Percentiles rank a stretch among this genome's conserved stretches.
Conservation (phyloP, 2,797 vertebrate species). For the Chaunax sp. region DNA sequence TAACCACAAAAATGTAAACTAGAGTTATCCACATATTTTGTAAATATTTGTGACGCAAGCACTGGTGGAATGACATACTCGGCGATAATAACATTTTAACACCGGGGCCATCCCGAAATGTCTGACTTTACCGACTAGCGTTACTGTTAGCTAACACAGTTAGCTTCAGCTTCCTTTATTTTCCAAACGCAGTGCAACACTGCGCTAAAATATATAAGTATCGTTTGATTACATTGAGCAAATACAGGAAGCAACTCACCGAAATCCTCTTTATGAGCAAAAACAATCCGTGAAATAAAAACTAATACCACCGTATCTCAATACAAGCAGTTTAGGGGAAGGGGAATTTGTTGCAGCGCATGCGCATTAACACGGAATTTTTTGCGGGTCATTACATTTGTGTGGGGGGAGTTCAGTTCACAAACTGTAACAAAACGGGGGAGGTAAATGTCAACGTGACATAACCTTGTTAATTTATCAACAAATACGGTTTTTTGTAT, state of each 20-base stretch:
- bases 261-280: conserved; percentile 69
- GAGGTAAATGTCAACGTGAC: rapidly evolving
- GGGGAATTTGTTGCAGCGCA: conserved; percentile 43
- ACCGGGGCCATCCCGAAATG: background rate
- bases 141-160: conserved; percentile 2
- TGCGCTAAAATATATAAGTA: background rate
- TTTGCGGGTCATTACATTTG: conserved; percentile 30
- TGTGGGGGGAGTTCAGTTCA: background rate
- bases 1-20: no score
- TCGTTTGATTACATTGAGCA: rapidly evolving
- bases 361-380: conserved; percentile 34
- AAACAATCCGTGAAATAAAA: conserved; percentile 66
- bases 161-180: background rate
- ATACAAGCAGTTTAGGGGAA: conserved; percentile 6
- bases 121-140: conserved; percentile 30
- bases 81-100: background rate
- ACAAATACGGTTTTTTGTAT: rapidly evolving
- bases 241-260: conserved; percentile 49
- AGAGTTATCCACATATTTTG: no score
- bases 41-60: no score
- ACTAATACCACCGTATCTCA: conserved; percentile 20
- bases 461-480: rapidly evolving
- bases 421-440: background rate
- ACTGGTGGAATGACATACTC: no score
- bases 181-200: background rate